These are phyloP conservation scores for Ferrisia virgata DNA, from an alignment of 2,888 invertebrate genomes.

Conservation along the genomic window DNA sequence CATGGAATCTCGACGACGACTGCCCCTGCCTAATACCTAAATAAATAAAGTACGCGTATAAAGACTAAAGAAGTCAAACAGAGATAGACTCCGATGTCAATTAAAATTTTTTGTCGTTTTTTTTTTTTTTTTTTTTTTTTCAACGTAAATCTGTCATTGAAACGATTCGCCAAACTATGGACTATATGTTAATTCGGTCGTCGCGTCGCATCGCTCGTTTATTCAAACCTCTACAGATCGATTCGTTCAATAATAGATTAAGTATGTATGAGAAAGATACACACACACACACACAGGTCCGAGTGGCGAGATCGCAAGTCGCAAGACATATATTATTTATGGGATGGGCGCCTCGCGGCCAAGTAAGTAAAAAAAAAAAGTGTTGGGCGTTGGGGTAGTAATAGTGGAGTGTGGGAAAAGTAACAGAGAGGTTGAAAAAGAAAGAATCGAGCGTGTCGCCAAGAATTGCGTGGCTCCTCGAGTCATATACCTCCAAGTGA, in stretches of 20 bases:
- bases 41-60: not conserved
- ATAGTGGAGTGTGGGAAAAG: not conserved
- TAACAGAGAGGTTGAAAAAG: not conserved
- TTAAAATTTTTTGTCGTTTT: constrained; percentile 32
- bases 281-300: too few species aligned
- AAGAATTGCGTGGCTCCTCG: constrained; percentile 29
- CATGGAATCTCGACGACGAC: not conserved
- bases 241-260: not conserved
- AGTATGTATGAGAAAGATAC: not conserved
- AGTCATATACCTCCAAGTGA: constrained; percentile 27
- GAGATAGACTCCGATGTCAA: not conserved
- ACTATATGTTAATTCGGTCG: not conserved
- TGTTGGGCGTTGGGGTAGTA: not conserved
- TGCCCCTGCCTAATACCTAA: too few species aligned
- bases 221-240: not conserved
- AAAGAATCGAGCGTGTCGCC: not conserved
- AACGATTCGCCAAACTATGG: not conserved
- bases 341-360: not conserved
- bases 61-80: not conserved
- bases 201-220: not conserved
- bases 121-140: not conserved
- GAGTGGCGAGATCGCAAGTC: not conserved
- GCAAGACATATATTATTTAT: not conserved
- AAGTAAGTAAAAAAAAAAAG: not conserved
- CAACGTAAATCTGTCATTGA: constrained; percentile 1